These are phyloP conservation scores for Ametastegia equiseti DNA, from an alignment of 2,888 invertebrate genomes.

Conservation along the genomic window DNA sequence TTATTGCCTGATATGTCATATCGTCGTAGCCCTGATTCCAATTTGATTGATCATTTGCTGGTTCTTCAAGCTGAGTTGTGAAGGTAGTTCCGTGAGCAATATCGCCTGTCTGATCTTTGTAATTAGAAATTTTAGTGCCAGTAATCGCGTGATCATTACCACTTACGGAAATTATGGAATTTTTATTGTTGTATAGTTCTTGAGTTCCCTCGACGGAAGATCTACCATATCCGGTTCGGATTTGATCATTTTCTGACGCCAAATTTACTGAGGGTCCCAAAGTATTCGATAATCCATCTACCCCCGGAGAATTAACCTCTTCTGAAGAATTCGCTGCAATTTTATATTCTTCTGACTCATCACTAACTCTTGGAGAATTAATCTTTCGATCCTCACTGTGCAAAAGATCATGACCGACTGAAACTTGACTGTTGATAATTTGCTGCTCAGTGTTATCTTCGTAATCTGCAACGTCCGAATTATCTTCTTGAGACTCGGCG, in stretches of 20 bases:
- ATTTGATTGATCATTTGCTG: not conserved
- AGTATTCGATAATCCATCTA: not conserved
- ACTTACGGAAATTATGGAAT: too few relatives aligned
- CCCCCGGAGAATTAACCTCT: not conserved
- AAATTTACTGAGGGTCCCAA: not conserved
- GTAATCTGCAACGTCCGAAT: not conserved
- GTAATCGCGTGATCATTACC: not conserved
- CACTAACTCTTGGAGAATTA: not conserved
- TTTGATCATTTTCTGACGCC: not conserved
- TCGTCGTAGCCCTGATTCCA: not conserved
- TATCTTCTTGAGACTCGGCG: not conserved
- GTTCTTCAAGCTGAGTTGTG: slow-evolving; percentile 12
- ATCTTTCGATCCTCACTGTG: not conserved
- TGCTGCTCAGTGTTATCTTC: not conserved
- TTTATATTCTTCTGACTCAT: not conserved
- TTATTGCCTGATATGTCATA: not conserved
- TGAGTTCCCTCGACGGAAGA: too few relatives aligned
- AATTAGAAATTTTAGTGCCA: not conserved
- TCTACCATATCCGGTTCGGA: too few relatives aligned
- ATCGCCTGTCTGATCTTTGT: not conserved
- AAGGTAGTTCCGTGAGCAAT: not conserved
- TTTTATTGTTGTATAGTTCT: not conserved
- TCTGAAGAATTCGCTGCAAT: not conserved
- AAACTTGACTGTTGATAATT: not conserved
- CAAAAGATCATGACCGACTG: not conserved